Conservation (phyloP, 2,797 vertebrate species). For the Acrocephalus scirpaceus region DNA sequence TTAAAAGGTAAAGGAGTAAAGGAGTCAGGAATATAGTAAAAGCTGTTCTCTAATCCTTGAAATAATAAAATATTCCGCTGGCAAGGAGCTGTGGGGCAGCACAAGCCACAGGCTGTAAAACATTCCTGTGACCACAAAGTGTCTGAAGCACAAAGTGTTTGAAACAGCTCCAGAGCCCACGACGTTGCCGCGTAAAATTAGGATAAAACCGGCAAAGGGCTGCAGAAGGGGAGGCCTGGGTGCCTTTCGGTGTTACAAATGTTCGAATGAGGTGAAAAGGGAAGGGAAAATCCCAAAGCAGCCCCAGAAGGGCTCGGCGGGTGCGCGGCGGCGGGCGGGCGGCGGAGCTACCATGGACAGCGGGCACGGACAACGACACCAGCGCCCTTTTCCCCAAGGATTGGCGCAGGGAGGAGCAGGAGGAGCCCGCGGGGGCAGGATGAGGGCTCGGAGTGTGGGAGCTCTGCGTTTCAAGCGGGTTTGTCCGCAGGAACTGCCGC, state of each 20-base stretch:
- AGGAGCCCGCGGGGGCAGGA: background rate
- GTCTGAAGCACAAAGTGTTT: background rate
- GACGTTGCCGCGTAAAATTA: background rate
- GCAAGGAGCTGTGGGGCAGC: background rate
- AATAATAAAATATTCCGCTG: background rate
- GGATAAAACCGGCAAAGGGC: background rate
- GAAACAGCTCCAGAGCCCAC: background rate
- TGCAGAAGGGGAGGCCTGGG: background rate
- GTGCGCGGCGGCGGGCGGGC: background rate
- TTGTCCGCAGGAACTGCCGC: background rate
- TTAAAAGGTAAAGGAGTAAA: too few species aligned
- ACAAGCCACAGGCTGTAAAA: background rate
- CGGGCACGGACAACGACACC: background rate
- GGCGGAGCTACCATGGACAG: slow-evolving; percentile 44
- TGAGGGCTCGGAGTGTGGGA: background rate
- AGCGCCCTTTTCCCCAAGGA: background rate
- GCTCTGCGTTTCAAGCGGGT: background rate
- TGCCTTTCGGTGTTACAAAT: background rate
- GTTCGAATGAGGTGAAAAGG: background rate
- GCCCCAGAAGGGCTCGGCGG: rapidly evolving
- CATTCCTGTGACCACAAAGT: rapidly evolving
- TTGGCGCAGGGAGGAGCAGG: rapidly evolving
- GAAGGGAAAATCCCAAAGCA: background rate
- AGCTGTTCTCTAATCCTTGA: background rate
- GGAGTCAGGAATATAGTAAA: background rate